Conservation (phyloP, 2,113 vertebrate species). For the Pampusana beccarii region DNA sequence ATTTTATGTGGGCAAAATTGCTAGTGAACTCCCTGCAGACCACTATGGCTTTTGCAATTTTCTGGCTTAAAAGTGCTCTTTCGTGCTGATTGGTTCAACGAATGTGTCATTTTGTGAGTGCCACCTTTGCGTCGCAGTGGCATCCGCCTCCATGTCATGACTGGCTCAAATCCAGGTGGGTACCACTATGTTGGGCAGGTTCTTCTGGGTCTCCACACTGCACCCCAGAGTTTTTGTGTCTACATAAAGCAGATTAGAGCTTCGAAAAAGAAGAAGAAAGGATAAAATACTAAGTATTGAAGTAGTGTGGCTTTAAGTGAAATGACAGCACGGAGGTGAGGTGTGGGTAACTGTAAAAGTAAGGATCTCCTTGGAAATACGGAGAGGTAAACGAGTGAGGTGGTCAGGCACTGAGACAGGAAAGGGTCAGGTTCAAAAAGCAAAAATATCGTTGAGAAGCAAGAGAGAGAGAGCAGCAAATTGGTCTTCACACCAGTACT, state of each 20-base stretch:
- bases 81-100: neutral
- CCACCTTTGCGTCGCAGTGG: neutral
- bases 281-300: neutral
- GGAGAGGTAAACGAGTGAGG: neutral
- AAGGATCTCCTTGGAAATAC: neutral
- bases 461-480: neutral
- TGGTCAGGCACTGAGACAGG: neutral
- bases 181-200: rapidly evolving
- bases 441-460: neutral
- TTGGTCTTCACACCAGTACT: neutral
- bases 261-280: neutral
- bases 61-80: neutral
- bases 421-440: neutral
- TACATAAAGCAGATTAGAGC: neutral
- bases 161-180: neutral
- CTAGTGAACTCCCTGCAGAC: neutral
- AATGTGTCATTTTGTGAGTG: neutral
- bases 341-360: neutral
- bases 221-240: neutral
- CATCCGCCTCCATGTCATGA: neutral
- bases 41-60: neutral
- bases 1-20: neutral
- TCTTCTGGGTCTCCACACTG: neutral
- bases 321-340: neutral
- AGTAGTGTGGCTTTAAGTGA: neutral